These are phyloP conservation scores for Arothron firmamentum DNA, from an alignment of 2,113 vertebrate species.

Conservation along the genomic window DNA sequence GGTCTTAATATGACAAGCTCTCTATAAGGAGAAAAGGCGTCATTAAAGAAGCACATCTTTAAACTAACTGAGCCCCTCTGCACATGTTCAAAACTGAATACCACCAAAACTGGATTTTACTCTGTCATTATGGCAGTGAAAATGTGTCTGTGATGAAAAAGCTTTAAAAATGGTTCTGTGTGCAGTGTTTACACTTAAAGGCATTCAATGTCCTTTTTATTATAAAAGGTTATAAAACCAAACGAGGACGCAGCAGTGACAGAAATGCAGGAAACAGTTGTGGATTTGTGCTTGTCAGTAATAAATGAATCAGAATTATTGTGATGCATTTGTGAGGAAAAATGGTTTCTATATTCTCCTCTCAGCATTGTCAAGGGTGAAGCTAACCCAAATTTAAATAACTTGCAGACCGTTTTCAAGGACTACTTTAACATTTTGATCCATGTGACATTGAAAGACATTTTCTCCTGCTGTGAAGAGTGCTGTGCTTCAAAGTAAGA, in stretches of 20 bases:
- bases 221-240: slow-evolving; percentile 13
- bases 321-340: slow-evolving; percentile 8
- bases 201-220: slow-evolving; percentile 25
- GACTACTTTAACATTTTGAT: background rate
- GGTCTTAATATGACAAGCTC: slow-evolving; percentile 34
- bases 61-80: slow-evolving; percentile 12
- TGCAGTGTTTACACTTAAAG: slow-evolving; percentile 13
- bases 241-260: background rate
- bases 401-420: slow-evolving; percentile 11
- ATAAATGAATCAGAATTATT: slow-evolving; percentile 5
- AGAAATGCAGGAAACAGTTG: background rate
- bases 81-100: slow-evolving; percentile 17
- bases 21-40: slow-evolving; percentile 32
- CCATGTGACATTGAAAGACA: background rate
- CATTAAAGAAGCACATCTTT: slow-evolving; percentile 48
- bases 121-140: slow-evolving; percentile 40
- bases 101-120: slow-evolving; percentile 23
- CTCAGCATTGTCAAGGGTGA: background rate
- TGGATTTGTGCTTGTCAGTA: slow-evolving; percentile 44
- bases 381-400: background rate
- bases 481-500: background rate
- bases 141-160: slow-evolving; percentile 13
- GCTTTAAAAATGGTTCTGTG: slow-evolving; percentile 19
- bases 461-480: slow-evolving; percentile 3
- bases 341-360: background rate